These are phyloP conservation scores for Crotalus tigris DNA, from an alignment of 2,113 vertebrate species.

Conservation along the genomic window DNA sequence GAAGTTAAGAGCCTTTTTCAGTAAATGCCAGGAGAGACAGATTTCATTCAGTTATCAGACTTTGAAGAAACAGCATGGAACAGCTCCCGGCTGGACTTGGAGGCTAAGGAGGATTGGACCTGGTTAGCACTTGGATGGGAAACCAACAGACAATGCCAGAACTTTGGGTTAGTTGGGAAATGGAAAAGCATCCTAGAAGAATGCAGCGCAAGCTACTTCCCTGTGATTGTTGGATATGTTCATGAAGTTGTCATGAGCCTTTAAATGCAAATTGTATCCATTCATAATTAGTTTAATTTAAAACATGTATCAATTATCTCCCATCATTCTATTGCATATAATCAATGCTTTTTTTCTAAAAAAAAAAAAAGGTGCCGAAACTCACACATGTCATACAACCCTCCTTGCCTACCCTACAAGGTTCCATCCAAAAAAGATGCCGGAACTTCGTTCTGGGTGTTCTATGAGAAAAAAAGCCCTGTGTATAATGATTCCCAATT, in stretches of 20 bases:
- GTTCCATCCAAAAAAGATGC: too few relatives aligned
- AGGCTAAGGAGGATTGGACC: background rate
- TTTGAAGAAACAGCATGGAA: background rate
- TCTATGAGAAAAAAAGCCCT: too few relatives aligned
- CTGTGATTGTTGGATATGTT: background rate
- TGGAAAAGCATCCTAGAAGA: background rate
- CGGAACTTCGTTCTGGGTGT: too few relatives aligned
- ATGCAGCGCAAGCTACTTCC: background rate
- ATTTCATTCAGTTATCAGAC: background rate
- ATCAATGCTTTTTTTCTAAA: background rate
- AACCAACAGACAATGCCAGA: background rate
- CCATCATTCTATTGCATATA: background rate
- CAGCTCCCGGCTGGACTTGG: background rate
- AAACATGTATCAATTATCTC: background rate
- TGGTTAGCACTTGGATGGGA: background rate
- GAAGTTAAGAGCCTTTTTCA: background rate
- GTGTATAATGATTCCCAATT: background rate
- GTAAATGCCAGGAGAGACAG: background rate
- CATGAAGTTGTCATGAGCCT: background rate
- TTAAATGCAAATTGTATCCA: background rate
- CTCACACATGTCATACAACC: too few relatives aligned
- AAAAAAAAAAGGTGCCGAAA: too few relatives aligned
- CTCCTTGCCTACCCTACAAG: too few relatives aligned
- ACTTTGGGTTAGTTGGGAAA: background rate
- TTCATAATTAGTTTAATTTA: background rate